A percentile compares a stretch with the other conserved stretches of the same genome.
Evolutionary conservation across 2,888 invertebrate genomes (phyloP).

Genomic region (Osmoderma eremita): DNA sequence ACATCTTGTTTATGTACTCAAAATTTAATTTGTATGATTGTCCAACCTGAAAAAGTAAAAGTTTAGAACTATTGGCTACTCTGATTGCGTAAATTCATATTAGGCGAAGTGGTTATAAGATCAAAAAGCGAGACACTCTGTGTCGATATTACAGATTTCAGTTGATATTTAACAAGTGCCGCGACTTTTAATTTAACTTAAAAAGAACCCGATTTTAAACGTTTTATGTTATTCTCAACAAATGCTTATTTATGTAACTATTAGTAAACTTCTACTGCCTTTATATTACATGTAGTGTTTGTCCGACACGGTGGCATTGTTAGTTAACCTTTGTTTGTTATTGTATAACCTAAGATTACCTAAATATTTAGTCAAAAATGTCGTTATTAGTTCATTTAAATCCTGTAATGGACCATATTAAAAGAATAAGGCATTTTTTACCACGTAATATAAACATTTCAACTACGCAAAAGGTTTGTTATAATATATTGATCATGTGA

Average conservation of each 20-base stretch:
- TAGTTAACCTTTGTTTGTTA: conserved; percentile 31
- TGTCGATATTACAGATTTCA: conserved; percentile 37
- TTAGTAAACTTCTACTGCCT: conserved; percentile 4
- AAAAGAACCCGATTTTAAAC: conserved; percentile 26
- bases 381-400: conserved; percentile 67
- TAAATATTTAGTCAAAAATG: conserved; percentile 53
- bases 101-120: neutral
- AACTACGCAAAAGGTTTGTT: conserved; percentile 75
- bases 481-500: neutral
- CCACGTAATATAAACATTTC: conserved; percentile 66
- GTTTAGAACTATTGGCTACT: neutral
- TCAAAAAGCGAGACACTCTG: neutral
- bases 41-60: neutral
- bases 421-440: conserved; percentile 66
- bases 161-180: conserved; percentile 23
- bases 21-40: conserved; percentile 5
- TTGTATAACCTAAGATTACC: conserved; percentile 39
- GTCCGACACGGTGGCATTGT: neutral
- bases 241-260: conserved; percentile 19
- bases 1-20: conserved; percentile 35
- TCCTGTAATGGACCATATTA: conserved; percentile 68
- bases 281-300: conserved; percentile 10
- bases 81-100: neutral
- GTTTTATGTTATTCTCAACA: neutral
- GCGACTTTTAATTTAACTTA: conserved; percentile 43